These are phyloP conservation scores for Acridotheres tristis DNA, from an alignment of 2,797 vertebrate species.

Conservation along the genomic window DNA sequence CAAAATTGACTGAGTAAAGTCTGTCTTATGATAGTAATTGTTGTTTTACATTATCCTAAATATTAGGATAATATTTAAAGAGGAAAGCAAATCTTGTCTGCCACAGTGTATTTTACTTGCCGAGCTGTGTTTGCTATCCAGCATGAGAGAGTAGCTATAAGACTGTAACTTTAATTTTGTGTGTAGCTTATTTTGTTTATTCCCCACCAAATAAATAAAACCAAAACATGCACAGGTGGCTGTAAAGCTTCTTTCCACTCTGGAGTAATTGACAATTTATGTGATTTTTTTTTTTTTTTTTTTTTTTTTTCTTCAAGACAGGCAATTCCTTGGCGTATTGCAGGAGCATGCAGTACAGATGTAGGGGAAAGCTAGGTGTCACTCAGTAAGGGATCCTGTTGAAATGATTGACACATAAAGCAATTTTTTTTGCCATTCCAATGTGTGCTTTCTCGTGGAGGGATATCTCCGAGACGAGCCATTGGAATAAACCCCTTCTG, in stretches of 20 bases:
- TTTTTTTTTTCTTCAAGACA: slow-evolving; percentile 39
- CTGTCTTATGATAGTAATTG: neutral
- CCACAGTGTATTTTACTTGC: neutral
- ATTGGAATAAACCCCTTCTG: slow-evolving; percentile 62
- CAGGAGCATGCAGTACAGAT: slow-evolving; percentile 55
- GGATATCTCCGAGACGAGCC: slow-evolving; percentile 70
- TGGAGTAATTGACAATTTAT: slow-evolving; percentile 65
- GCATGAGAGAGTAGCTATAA: neutral
- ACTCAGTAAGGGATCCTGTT: slow-evolving; percentile 60
- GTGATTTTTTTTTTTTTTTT: neutral
- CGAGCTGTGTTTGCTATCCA: neutral
- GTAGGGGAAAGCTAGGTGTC: slow-evolving; percentile 67
- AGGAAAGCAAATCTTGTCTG: neutral
- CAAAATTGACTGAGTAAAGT: neutral
- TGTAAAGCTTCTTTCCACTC: neutral
- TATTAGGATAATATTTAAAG: neutral
- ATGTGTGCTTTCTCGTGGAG: slow-evolving; percentile 68
- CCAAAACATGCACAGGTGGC: slow-evolving; percentile 22
- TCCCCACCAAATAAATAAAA: neutral
- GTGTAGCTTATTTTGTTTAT: neutral
- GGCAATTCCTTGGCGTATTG: slow-evolving; percentile 67
- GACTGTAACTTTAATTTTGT: neutral
- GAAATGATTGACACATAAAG: slow-evolving; percentile 71
- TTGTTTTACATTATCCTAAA: neutral
- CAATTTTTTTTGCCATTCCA: slow-evolving; percentile 66